Evolutionary conservation across 2,888 invertebrate genomes (phyloP), one percentile per base, ranked within the genome.

Genomic region (Leptothorax acervorum): DNA sequence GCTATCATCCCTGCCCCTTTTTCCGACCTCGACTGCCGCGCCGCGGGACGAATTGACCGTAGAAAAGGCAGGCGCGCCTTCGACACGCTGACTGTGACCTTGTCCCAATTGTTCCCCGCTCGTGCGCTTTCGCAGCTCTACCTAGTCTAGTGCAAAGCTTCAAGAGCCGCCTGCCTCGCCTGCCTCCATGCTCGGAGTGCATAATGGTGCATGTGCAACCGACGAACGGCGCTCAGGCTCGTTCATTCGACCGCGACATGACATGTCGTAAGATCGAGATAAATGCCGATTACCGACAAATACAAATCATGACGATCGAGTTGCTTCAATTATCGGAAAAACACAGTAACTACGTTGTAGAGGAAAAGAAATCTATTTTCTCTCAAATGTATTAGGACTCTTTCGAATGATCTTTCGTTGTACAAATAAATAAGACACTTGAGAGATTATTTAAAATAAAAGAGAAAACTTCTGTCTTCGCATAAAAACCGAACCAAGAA

Each of bases 11-110:
- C 35, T 12, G 48, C 18, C 5, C 3, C 31, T 42, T 55, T 51
- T 66, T 15, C 28, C 42, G 35, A 35, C 28, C 60, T 39, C 57
- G 23, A 45, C 18, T 45, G 15, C n/a, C 35, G 60, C 57, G 60
- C 35, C n/a, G 45, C 55, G 18, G 18, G 48, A 81, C 71, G 73
- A 71, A 71, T 81, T 57, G 45, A 71, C 35, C 79, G 39, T 39
- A 66, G 57, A 78, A 79, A 84, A 82, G 75, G 42, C 82, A 73
- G 85, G 84, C 79, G 87, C 89, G 85, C 84, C 87, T 85, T 84
- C 88, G 87, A 82, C 86, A 84, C 78, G 88, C 85, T 87, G 87
- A 85, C 87, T 89, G 88, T 89, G 89, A 89, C 89, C 89, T 89
- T 89, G 89, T 88, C 89, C 89, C 79, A 87, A 89, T 89, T 89